Evolutionary conservation across 2,113 vertebrate genomes (phyloP), one percentile per base, ranked within the genome.

Genomic region (Ceratotherium simum): DNA sequence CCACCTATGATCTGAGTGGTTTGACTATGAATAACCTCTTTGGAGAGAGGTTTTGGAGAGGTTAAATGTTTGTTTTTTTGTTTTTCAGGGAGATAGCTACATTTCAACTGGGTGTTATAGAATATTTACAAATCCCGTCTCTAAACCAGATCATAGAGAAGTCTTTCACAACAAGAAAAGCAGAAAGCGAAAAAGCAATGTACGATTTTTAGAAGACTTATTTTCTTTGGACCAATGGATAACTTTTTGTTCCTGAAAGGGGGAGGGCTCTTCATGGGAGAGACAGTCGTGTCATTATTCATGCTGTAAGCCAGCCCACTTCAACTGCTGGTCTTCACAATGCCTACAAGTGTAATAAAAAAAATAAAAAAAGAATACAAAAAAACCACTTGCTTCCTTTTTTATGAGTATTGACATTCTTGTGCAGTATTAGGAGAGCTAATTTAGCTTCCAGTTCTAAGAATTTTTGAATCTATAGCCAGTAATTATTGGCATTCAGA

Each of bases 401-500:
- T 98, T 97, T 98, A 98, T 98, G 98, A 99, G 98, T 99, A 99
- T 99, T 99, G 98, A 99, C 99, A 99, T 99, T 99, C 99, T 99
- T 99, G 97, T 98, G 99, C 98, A 99, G 99, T 98, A 99, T 99
- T 99, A 99, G 98, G 99, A 98, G 98, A 99, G 98, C 99, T 99
- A 99, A 99, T 99, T 99, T 99, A 99, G 99, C 99, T 98, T 98
- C 98, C 98, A 99, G 99, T 99, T 99, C 98, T 99, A 99, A 99
- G 99, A 99, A 99, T 99, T 98, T 99, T 98, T 99, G 98, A 99
- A 99, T 99, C 98, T 99, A 99, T 99, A 99, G 98, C 98, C 99
- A 99, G 99, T 99, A 99, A 99, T 99, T 99, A 99, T 99, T 99
- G 99, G 99, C 98, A 99, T 99, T 99, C 99, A 99, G 98, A 98